Evolutionary conservation across 2,888 invertebrate species (phyloP).

Genomic region (Taenaris catops): DNA sequence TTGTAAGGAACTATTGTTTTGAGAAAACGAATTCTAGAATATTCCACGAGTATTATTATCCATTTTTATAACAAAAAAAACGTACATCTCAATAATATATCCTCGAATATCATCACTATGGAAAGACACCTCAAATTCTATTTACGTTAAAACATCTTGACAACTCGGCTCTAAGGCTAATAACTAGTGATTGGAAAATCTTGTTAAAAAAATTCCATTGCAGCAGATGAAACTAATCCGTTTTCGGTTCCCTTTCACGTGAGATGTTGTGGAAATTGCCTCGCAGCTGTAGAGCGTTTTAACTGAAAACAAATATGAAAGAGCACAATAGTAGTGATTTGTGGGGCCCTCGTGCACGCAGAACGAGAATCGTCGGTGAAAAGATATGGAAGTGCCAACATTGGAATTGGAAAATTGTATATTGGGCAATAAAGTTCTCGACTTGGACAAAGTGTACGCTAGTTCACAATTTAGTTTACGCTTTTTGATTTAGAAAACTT

Average conservation of each 20-base stretch:
- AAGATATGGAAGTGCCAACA: constrained; percentile 42
- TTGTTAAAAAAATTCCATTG: too few species aligned
- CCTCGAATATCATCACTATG: too few species aligned
- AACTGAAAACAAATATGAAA: constrained; percentile 34
- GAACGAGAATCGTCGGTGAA: constrained; percentile 20
- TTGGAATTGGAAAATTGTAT: constrained; percentile 48
- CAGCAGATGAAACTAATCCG: constrained; percentile 13
- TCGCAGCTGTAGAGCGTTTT: constrained; percentile 19
- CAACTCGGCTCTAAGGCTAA: too few species aligned
- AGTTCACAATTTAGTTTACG: constrained; percentile 9
- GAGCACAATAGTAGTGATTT: constrained; percentile 42
- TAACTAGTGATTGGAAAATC: too few species aligned
- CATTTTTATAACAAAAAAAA: too few species aligned
- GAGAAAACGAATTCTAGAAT: too few species aligned
- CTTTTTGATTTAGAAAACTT: constrained; percentile 1
- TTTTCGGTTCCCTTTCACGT: constrained; percentile 17
- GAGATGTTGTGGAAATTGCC: constrained; percentile 18
- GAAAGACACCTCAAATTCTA: too few species aligned
- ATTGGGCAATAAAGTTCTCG: constrained; percentile 45
- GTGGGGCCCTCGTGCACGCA: constrained; percentile 28
- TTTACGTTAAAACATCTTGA: too few species aligned
- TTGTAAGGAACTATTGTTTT: too few species aligned
- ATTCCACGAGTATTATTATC: too few species aligned
- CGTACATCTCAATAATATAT: too few species aligned
- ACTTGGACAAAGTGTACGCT: constrained; percentile 34